phyloP scores from a whole-genome alignment of 2,113 vertebrate species.

The Syngnathus typhle region DNA sequence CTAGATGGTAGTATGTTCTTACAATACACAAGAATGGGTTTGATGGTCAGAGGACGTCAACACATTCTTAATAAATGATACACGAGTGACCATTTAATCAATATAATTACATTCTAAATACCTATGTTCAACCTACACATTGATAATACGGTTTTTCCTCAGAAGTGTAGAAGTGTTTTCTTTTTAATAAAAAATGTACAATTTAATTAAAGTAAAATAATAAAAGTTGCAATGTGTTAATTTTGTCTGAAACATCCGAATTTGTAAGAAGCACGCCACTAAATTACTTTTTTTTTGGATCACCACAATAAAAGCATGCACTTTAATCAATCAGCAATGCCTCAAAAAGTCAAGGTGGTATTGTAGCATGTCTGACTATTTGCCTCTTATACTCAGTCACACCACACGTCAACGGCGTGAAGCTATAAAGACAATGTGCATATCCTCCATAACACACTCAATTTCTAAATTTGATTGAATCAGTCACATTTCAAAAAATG shows the following conservation, averaged over 20 bases:
- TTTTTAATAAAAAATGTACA: no score
- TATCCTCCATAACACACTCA: no score
- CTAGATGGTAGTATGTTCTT: constrained; percentile 36
- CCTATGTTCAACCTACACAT: background rate
- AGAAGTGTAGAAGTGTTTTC: background rate
- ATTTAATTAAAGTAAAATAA: background rate
- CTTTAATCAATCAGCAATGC: no score
- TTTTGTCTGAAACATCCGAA: background rate
- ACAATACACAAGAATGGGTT: background rate
- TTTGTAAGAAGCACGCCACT: background rate
- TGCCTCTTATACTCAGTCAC: no score
- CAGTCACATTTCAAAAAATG: background rate
- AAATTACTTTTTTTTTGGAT: background rate
- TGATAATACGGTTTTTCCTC: background rate
- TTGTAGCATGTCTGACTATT: no score
- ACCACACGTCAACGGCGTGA: no score
- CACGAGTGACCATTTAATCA: background rate
- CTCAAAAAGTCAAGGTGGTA: no score
- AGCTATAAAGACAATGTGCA: no score
- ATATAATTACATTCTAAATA: background rate
- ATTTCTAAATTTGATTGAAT: background rate
- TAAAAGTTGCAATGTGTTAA: background rate
- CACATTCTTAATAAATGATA: background rate
- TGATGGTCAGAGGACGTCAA: no score
- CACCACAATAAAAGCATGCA: no score